phyloP scores from a whole-genome alignment of 1,140 invertebrate genomes.

The Nephila pilipes region DNA sequence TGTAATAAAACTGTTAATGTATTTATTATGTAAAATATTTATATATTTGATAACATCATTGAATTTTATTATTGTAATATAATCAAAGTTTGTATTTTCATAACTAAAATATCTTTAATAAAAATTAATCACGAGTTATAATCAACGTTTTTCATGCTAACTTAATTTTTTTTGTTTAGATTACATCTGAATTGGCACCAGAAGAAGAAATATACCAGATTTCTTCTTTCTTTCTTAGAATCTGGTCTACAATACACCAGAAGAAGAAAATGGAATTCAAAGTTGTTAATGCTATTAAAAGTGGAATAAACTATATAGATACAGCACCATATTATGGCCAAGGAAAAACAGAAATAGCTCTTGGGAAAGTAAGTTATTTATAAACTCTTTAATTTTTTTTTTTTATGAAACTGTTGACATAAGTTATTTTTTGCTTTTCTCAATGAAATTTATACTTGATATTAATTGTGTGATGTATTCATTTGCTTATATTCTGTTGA shows the following conservation, averaged over 20 bases:
- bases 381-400: too few relatives aligned
- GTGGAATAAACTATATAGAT: constrained; percentile 95
- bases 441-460: too few relatives aligned
- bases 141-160: not conserved
- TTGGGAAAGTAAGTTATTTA: constrained; percentile 87
- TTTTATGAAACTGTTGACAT: too few relatives aligned
- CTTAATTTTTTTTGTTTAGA: constrained; percentile 79
- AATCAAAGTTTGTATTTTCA: not conserved
- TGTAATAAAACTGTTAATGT: too few relatives aligned
- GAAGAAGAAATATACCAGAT: constrained; percentile 84
- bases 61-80: too few relatives aligned
- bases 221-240: too few relatives aligned
- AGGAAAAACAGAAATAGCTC: constrained; percentile 86
- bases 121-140: not conserved
- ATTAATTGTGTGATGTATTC: too few relatives aligned
- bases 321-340: constrained; percentile 94
- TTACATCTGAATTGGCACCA: constrained; percentile 80
- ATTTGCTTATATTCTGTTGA: too few relatives aligned
- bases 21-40: too few relatives aligned
- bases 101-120: too few relatives aligned
- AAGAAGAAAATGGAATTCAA: constrained; percentile 86
- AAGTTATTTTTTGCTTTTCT: too few relatives aligned
- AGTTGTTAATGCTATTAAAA: constrained; percentile 87
- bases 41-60: too few relatives aligned
- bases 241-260: constrained; percentile 19